These are phyloP conservation scores for Esperia sulphurella DNA, from an alignment of 2,888 invertebrate species.

Conservation along the genomic window DNA sequence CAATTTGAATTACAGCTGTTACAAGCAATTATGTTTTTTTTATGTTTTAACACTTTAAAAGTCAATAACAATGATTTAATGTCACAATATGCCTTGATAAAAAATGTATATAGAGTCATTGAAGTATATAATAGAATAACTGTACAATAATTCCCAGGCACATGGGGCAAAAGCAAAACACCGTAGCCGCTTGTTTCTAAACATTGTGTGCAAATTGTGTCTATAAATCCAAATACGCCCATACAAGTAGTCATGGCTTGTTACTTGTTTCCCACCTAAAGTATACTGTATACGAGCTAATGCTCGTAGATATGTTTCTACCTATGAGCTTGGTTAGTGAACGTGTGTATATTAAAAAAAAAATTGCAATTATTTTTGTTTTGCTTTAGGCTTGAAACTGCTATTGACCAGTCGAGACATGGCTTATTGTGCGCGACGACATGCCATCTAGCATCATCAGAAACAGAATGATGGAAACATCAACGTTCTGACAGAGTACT, in stretches of 20 bases:
- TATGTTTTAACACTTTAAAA: too few species aligned
- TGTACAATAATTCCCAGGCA: constrained; percentile 49
- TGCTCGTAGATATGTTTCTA: background rate
- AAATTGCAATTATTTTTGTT: too few species aligned
- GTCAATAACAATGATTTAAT: constrained; percentile 1
- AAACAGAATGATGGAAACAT: too few species aligned
- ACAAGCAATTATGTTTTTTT: too few species aligned
- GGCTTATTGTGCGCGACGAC: too few species aligned
- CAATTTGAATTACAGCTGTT: too few species aligned
- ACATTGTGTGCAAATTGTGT: constrained; percentile 68
- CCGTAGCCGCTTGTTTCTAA: constrained; percentile 53
- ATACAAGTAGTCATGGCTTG: constrained; percentile 27
- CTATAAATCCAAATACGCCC: constrained; percentile 57
- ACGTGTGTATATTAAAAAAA: too few species aligned
- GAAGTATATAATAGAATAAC: constrained; percentile 31
- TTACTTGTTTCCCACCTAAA: constrained; percentile 11
- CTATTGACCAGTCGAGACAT: too few species aligned
- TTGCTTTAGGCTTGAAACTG: too few species aligned
- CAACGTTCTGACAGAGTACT: too few species aligned
- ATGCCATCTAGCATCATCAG: too few species aligned
- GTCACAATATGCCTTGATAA: constrained; percentile 17
- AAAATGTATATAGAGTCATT: constrained; percentile 35
- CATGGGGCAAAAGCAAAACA: constrained; percentile 54
- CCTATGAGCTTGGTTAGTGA: background rate
- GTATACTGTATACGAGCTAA: background rate